Conservation (phyloP, 2,797 vertebrate species). For the Danio aesculapii region DNA sequence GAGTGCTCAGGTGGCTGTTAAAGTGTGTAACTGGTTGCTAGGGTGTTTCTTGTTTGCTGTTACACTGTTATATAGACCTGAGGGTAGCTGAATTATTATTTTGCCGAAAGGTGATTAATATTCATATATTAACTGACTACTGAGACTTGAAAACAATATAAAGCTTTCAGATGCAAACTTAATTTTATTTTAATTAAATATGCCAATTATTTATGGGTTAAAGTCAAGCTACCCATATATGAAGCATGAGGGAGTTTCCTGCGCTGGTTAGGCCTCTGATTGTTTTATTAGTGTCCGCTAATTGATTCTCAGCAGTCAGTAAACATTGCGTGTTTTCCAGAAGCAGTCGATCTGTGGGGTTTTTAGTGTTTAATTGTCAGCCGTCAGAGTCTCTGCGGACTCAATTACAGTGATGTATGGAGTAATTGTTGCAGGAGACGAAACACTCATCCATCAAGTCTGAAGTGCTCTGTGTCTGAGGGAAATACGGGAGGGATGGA, state of each 20-base stretch:
- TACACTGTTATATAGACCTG: no score
- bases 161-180: background rate
- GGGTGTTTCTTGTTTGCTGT: background rate
- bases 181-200: background rate
- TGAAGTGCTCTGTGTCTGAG: no score
- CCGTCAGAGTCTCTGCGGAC: constrained; percentile 72
- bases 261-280: constrained; percentile 36
- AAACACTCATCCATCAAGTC: constrained; percentile 81
- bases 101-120: background rate
- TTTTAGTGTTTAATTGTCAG: constrained; percentile 77
- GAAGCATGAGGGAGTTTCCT: constrained; percentile 55
- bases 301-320: constrained; percentile 69
- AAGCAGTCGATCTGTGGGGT: constrained; percentile 74
- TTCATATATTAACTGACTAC: background rate
- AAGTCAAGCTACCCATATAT: background rate
- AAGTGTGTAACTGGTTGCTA: background rate
- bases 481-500: no score
- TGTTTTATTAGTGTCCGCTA: constrained; percentile 72
- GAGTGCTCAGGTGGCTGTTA: no score
- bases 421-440: constrained; percentile 73
- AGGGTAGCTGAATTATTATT: no score
- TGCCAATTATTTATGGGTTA: background rate
- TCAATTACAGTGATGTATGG: constrained; percentile 90
- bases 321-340: constrained; percentile 67
- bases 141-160: no score